Evolutionary conservation across 2,888 invertebrate species (phyloP).

Genomic region (Tanypteryx hageni): DNA sequence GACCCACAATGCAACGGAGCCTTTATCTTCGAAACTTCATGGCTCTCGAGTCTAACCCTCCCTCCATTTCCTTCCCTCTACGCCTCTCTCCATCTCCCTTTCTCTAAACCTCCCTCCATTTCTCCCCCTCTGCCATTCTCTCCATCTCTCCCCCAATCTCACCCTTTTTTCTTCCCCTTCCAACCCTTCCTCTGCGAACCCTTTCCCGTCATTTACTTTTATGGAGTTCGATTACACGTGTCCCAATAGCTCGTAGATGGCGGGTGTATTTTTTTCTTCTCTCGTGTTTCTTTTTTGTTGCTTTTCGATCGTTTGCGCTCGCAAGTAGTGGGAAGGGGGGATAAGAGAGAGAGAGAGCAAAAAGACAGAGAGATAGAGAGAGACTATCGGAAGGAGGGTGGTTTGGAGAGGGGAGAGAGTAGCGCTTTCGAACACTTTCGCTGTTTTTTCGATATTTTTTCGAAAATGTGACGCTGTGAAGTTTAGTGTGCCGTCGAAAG

Average conservation of each 20-base stretch:
- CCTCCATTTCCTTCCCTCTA: background rate
- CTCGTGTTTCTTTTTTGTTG: background rate
- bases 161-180: background rate
- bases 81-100: background rate
- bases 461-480: no score
- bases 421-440: no score
- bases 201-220: constrained; percentile 38
- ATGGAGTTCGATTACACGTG: constrained; percentile 48
- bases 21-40: background rate
- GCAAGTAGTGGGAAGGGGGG: background rate
- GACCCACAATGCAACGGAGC: background rate
- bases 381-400: no score
- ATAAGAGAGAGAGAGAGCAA: background rate
- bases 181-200: background rate
- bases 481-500: no score
- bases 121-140: no score
- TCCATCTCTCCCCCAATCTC: no score
- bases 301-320: background rate
- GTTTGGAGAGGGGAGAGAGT: no score
- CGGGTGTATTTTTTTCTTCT: background rate
- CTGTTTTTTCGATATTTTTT: no score
- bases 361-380: background rate
- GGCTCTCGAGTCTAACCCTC: background rate
- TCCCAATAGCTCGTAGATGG: background rate
- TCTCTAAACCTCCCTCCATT: no score